A percentile compares a stretch with the other conserved stretches of the same genome.
These are phyloP conservation scores for Embiotoca jacksoni DNA, from an alignment of 2,113 vertebrate genomes.

Conservation along the genomic window DNA sequence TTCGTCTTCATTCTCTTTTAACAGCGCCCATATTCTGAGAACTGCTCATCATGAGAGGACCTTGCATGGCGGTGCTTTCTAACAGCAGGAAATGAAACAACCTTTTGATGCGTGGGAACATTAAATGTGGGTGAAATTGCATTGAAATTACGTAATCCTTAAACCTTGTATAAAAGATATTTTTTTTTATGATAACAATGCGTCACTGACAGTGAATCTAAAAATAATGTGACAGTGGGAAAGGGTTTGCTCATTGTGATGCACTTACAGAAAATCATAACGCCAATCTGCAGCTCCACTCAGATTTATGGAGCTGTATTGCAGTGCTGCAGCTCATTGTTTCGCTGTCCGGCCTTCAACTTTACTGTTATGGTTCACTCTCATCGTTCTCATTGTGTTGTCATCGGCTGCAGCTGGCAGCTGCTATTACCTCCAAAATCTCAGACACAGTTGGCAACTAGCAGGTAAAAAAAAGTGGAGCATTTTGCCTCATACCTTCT, in stretches of 20 bases:
- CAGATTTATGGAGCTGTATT: slow-evolving; percentile 8
- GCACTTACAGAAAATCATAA: slow-evolving; percentile 18
- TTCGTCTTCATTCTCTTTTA: slow-evolving; percentile 10
- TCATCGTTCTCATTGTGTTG: not conserved
- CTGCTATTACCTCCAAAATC: slow-evolving; percentile 6
- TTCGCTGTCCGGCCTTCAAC: slow-evolving; percentile 4
- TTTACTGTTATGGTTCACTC: not conserved
- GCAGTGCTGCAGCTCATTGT: slow-evolving; percentile 13
- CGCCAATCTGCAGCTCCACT: not conserved
- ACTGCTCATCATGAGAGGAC: not conserved
- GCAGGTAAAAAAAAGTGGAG: not conserved
- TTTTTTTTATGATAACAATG: slow-evolving; percentile 1
- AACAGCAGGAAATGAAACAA: slow-evolving; percentile 8
- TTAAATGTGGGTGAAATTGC: not conserved
- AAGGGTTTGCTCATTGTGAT: not conserved
- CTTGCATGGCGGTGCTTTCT: not conserved
- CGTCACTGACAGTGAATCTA: not conserved
- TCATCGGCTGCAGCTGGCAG: not conserved
- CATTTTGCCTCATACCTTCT: not conserved
- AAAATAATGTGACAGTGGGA: slow-evolving; percentile 8
- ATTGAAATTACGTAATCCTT: not conserved
- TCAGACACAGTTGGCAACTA: not conserved
- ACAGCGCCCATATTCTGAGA: not conserved
- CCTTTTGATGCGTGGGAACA: not conserved
- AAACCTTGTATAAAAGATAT: not conserved